Percentiles rank a stretch among this genome's conserved stretches.
These are phyloP conservation scores for Centrocercus urophasianus DNA, from an alignment of 2,113 vertebrate species.

Conservation along the genomic window DNA sequence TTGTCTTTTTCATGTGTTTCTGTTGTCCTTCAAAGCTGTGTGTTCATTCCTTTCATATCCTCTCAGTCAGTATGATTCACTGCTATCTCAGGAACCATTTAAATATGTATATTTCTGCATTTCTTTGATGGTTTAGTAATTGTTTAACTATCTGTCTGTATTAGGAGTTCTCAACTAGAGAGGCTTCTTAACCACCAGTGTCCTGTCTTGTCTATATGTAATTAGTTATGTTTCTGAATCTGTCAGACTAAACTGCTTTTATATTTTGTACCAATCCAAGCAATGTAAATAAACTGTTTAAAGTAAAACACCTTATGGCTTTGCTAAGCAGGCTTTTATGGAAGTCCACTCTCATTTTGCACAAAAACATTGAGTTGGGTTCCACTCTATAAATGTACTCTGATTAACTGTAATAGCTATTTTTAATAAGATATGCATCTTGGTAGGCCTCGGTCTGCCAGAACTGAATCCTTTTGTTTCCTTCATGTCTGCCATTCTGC, in stretches of 20 bases:
- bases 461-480: not conserved
- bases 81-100: conserved; percentile 37
- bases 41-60: not conserved
- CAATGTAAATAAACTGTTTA: conserved; percentile 81
- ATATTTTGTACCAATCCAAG: conserved; percentile 54
- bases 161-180: not conserved
- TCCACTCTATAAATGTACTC: not conserved
- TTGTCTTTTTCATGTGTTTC: not conserved
- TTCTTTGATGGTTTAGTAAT: conserved; percentile 31
- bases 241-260: conserved; percentile 59
- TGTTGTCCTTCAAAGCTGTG: not conserved
- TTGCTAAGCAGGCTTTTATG: conserved; percentile 18
- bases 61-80: conserved; percentile 15
- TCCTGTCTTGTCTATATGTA: conserved; percentile 49
- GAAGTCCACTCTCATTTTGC: not conserved
- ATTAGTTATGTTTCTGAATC: conserved; percentile 46
- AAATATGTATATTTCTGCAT: conserved; percentile 62
- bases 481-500: not conserved
- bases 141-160: not conserved
- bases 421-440: not conserved
- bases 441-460: not conserved
- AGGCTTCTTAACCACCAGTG: conserved; percentile 14
- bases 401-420: not conserved
- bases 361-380: not conserved
- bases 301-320: conserved; percentile 44